Percentiles rank a stretch among this genome's conserved stretches.
These are phyloP conservation scores for Andricus grossulariae DNA, from an alignment of 1,140 invertebrate genomes.

Conservation along the genomic window DNA sequence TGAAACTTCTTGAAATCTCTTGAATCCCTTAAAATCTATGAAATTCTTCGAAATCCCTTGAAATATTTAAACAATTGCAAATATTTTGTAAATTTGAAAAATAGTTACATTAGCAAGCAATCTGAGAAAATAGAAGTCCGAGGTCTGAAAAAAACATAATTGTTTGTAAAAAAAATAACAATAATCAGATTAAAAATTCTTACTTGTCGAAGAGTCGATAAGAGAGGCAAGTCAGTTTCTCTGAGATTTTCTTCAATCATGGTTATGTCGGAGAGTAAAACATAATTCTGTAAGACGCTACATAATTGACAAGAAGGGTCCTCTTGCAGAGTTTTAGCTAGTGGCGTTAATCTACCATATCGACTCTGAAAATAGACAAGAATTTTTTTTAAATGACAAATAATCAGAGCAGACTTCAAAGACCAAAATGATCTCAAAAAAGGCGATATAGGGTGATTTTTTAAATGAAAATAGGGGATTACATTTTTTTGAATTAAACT, in stretches of 20 bases:
- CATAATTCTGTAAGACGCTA: slow-evolving; percentile 90
- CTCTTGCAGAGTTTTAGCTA: slow-evolving; percentile 94
- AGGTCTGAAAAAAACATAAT: too few species aligned
- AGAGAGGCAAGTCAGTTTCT: slow-evolving; percentile 87
- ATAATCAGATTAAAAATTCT: slow-evolving; percentile 32
- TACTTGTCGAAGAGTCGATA: slow-evolving; percentile 91
- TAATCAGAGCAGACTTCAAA: not conserved
- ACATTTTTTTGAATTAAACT: too few species aligned
- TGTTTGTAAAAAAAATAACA: not conserved
- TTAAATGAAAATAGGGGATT: too few species aligned
- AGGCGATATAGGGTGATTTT: too few species aligned
- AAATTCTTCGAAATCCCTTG: too few species aligned
- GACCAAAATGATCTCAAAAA: not conserved
- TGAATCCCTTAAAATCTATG: too few species aligned
- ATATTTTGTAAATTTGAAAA: too few species aligned
- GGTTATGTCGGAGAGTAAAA: slow-evolving; percentile 84
- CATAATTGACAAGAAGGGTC: slow-evolving; percentile 97
- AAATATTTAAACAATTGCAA: too few species aligned
- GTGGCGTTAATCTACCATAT: slow-evolving; percentile 90
- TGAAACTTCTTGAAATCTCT: too few species aligned
- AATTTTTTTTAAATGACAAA: too few species aligned
- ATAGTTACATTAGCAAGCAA: too few species aligned
- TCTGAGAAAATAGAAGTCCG: too few species aligned
- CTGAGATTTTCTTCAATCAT: slow-evolving; percentile 90
- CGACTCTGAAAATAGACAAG: slow-evolving; percentile 82